phyloP scores from a whole-genome alignment of 1,140 invertebrate species.

The Drosophila tropicalis region DNA sequence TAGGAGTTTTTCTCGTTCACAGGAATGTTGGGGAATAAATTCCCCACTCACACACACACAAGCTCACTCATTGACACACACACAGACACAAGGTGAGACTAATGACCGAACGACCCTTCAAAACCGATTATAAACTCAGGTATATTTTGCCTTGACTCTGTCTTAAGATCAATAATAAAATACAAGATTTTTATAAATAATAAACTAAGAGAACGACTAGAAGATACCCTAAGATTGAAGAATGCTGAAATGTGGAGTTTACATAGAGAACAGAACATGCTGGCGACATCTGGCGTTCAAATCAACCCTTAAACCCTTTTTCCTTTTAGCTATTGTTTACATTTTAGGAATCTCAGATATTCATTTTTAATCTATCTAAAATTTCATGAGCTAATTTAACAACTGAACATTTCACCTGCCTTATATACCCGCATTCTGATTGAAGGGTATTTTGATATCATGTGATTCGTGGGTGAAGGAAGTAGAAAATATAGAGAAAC shows the following conservation, averaged over 20 bases:
- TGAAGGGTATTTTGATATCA: conserved; percentile 1
- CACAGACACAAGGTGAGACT: conserved; percentile 26
- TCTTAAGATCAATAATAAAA: conserved; percentile 53
- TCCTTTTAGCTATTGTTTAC: too few species aligned
- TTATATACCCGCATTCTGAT: background rate
- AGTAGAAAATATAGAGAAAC: background rate
- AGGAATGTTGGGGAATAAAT: conserved; percentile 21
- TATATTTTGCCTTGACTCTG: conserved; percentile 71
- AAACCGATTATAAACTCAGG: conserved; percentile 42
- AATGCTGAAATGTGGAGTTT: too few species aligned
- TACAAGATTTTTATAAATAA: conserved; percentile 32
- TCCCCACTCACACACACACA: background rate
- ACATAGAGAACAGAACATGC: background rate
- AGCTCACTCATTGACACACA: background rate
- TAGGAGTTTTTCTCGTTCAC: conserved; percentile 5
- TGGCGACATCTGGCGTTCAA: background rate
- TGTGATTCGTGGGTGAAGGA: conserved; percentile 7
- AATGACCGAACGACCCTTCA: conserved; percentile 42
- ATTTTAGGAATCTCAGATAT: too few species aligned
- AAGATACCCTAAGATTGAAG: background rate
- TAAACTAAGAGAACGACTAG: conserved; percentile 32
- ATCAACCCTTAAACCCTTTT: too few species aligned
- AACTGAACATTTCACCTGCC: background rate
- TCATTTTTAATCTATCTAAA: background rate
- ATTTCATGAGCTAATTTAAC: too few species aligned